Evolutionary conservation across 2,113 vertebrate genomes (phyloP).

Genomic region (Tonatia bakeri): DNA sequence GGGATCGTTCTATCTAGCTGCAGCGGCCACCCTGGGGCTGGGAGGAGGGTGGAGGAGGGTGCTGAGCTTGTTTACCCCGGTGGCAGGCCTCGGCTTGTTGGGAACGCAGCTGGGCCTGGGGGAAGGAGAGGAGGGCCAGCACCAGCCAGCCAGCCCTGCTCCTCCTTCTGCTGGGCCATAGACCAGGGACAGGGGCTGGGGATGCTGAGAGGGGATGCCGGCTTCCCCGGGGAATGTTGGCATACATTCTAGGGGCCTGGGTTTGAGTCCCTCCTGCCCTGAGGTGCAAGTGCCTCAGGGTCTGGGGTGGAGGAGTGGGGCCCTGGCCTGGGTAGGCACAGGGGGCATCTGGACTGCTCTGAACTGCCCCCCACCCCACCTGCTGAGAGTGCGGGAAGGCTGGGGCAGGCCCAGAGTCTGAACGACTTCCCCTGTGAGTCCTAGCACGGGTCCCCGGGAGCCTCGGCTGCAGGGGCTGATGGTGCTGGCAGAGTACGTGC

Average conservation of each 20-base stretch:
- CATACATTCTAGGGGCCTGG: neutral
- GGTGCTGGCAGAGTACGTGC: neutral
- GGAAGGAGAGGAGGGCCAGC: neutral
- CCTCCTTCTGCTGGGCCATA: neutral
- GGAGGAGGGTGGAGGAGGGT: neutral
- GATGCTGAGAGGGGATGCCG: neutral
- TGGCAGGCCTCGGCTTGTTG: conserved; percentile 15
- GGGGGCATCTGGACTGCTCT: neutral
- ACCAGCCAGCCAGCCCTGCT: neutral
- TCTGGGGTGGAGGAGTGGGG: neutral
- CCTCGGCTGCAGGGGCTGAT: neutral
- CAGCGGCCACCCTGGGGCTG: neutral
- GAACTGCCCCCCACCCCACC: too few species aligned
- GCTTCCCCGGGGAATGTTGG: neutral
- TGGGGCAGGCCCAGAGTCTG: neutral
- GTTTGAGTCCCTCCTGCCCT: neutral
- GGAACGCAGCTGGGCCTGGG: neutral
- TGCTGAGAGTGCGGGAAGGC: neutral
- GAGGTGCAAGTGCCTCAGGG: neutral
- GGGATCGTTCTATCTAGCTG: neutral
- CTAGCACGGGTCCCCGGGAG: neutral
- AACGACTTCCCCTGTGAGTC: neutral
- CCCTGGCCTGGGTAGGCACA: neutral
- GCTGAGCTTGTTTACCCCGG: neutral
- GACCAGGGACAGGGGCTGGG: neutral